These are phyloP conservation scores for Paramuricea clavata DNA, from an alignment of 92 coral and sea anemone genomes.

Conservation along the genomic window DNA sequence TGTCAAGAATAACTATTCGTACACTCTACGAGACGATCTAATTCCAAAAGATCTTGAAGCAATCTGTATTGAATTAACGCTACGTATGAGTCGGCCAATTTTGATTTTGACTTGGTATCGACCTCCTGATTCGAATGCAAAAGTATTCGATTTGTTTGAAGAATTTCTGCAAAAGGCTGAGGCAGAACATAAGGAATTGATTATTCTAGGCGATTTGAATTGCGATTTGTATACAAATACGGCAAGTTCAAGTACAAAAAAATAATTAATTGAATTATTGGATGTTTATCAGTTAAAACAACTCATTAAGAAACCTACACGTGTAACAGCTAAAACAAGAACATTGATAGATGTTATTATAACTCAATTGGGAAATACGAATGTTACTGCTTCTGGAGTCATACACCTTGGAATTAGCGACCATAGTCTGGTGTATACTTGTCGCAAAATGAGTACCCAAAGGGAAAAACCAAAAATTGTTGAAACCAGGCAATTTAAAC, in stretches of 20 bases:
- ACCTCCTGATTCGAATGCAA: not conserved
- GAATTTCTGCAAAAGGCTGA: not conserved
- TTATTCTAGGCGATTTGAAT: slow-evolving; percentile 33
- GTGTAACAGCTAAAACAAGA: too few relatives aligned
- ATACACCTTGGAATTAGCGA: not conserved
- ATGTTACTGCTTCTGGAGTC: not conserved
- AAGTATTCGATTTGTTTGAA: not conserved
- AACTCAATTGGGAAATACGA: too few relatives aligned
- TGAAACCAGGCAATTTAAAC: too few relatives aligned
- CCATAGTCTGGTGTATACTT: too few relatives aligned
- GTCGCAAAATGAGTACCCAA: too few relatives aligned
- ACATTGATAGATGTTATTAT: too few relatives aligned
- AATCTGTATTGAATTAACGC: too few relatives aligned
- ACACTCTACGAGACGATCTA: not conserved
- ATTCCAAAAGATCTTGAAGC: not conserved
- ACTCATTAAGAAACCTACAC: too few relatives aligned
- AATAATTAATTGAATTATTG: not conserved
- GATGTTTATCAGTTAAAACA: too few relatives aligned
- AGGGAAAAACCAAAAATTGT: too few relatives aligned
- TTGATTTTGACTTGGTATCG: not conserved
- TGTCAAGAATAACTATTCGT: not conserved
- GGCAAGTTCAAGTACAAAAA: not conserved
- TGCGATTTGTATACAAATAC: not conserved
- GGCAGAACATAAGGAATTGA: slow-evolving; percentile 8
- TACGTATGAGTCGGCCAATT: not conserved